phyloP scores from a whole-genome alignment of 2,113 vertebrate species.

The Cynocephalus volans region DNA sequence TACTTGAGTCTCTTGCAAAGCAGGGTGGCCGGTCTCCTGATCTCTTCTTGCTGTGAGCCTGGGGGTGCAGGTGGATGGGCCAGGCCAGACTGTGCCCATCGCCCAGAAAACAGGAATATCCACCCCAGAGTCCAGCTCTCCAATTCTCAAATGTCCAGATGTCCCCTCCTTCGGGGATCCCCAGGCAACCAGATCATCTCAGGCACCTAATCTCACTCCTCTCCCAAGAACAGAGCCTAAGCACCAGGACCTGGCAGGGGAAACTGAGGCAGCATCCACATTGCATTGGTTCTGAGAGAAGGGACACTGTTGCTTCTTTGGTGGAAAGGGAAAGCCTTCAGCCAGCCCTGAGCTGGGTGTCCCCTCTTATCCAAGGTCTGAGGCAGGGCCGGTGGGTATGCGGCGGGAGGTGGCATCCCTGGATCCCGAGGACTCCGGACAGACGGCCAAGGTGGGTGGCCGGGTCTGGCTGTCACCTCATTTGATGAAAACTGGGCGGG shows the following conservation, averaged over 20 bases:
- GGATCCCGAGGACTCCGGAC: background rate
- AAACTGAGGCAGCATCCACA: background rate
- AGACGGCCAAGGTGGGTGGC: background rate
- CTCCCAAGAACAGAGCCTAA: background rate
- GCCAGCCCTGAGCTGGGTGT: background rate
- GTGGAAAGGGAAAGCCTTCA: background rate
- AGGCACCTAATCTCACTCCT: background rate
- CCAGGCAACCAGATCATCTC: background rate
- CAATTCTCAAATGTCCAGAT: background rate
- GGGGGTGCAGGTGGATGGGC: background rate
- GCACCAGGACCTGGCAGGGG: background rate
- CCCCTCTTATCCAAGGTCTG: background rate
- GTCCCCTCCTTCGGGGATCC: background rate
- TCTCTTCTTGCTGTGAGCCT: no score
- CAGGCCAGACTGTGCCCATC: rapidly evolving
- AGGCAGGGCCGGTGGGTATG: no score
- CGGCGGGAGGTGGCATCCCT: background rate
- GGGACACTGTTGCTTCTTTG: background rate
- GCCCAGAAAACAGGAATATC: background rate
- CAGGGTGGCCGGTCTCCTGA: background rate
- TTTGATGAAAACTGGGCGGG: background rate
- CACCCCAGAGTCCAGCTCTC: background rate
- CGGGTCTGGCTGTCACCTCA: slow-evolving; percentile 41
- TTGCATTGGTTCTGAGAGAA: background rate
- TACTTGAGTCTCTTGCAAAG: background rate